Evolutionary conservation across 1,140 invertebrate species (phyloP).

Genomic region (Bombus confusus): DNA sequence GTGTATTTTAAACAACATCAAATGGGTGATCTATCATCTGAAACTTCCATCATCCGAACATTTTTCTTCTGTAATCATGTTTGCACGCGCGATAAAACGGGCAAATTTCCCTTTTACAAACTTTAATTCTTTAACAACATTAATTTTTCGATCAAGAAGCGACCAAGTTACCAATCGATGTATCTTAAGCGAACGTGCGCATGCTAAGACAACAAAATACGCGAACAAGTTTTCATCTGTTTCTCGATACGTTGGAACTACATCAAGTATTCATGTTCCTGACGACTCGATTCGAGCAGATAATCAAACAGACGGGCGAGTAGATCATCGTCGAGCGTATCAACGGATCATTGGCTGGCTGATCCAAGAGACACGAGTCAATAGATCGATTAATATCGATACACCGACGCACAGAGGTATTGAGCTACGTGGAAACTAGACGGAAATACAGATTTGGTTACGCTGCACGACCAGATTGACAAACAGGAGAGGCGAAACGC

Average conservation of each 20-base stretch:
- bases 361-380: constrained; percentile 4
- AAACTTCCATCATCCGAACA: not conserved
- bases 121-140: not conserved
- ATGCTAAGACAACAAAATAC: not conserved
- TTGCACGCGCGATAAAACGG: not conserved
- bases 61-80: not conserved
- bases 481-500: not conserved
- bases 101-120: no score
- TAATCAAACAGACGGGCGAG: not conserved
- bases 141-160: not conserved
- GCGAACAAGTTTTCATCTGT: not conserved
- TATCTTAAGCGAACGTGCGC: not conserved
- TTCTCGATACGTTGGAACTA: constrained; percentile 1
- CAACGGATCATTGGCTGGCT: constrained; percentile 5
- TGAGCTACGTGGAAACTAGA: no score
- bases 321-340: constrained; percentile 14
- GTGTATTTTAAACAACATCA: not conserved
- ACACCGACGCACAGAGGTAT: not conserved
- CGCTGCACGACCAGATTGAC: not conserved
- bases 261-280: constrained; percentile 2
- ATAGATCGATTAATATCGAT: constrained; percentile 44
- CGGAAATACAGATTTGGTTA: not conserved
- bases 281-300: constrained; percentile 15
- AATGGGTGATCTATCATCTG: not conserved
- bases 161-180: not conserved